Evolutionary conservation across 2,797 vertebrate species (phyloP).

Genomic region (Calcarius lapponicus): DNA sequence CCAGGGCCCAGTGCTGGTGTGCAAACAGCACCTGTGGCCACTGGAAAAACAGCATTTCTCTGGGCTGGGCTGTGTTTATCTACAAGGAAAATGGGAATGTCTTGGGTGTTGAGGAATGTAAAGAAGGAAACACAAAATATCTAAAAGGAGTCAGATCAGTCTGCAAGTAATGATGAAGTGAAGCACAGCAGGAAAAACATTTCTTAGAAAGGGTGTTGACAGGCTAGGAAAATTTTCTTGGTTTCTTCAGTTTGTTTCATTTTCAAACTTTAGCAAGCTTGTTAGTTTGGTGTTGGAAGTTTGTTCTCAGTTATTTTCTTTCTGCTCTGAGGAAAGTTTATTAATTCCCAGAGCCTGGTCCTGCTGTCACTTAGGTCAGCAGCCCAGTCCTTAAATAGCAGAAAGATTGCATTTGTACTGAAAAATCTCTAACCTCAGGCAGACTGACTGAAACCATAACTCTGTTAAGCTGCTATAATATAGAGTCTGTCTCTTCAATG

Average conservation of each 20-base stretch:
- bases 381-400: neutral
- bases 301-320: neutral
- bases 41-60: neutral
- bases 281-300: neutral
- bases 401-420: neutral
- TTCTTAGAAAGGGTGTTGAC: neutral
- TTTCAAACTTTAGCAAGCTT: neutral
- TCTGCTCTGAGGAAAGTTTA: neutral
- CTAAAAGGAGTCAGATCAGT: neutral
- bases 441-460: neutral
- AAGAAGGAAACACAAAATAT: neutral
- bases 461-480: neutral
- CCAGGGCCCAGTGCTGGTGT: neutral
- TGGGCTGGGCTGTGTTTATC: neutral
- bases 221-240: neutral
- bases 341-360: neutral
- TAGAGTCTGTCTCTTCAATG: neutral
- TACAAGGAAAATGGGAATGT: neutral
- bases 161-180: neutral
- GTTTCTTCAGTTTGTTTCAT: neutral
- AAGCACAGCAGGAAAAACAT: neutral
- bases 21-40: rapidly evolving
- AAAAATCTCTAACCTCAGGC: neutral
- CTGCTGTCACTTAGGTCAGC: neutral
- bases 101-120: neutral